A percentile compares a stretch with the other conserved stretches of the same genome.
Evolutionary conservation across 2,113 vertebrate species (phyloP).

Genomic region (Zosterops borbonicus): DNA sequence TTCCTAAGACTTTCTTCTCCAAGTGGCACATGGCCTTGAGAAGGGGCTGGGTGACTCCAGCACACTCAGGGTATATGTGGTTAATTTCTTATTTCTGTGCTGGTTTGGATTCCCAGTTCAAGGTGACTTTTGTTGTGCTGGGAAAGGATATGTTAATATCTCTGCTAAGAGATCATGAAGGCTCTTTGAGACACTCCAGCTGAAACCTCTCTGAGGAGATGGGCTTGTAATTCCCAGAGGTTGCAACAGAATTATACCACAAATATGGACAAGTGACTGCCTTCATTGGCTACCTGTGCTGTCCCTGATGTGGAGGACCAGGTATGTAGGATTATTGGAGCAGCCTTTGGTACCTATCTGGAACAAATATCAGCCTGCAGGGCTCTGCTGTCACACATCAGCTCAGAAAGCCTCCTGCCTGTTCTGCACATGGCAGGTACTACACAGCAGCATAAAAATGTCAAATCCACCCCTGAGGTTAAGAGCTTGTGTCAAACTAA

Average conservation of each 20-base stretch:
- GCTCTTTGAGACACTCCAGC: not conserved
- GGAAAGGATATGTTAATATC: not conserved
- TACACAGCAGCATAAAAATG: not conserved
- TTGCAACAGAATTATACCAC: not conserved
- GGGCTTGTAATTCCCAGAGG: not conserved
- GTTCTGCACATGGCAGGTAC: not conserved
- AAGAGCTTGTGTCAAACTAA: not conserved
- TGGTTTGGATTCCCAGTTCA: not conserved
- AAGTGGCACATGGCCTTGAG: not conserved
- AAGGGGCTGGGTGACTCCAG: not conserved
- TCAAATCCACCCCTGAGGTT: not conserved
- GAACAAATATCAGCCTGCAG: not conserved
- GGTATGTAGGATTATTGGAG: fast-evolving
- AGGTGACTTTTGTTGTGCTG: not conserved
- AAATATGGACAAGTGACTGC: not conserved
- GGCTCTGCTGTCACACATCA: not conserved
- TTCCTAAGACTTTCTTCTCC: not conserved
- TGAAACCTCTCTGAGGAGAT: not conserved
- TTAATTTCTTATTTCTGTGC: not conserved
- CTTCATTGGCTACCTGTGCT: not conserved
- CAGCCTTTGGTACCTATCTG: not conserved
- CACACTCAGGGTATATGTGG: not conserved
- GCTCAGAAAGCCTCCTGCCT: not conserved
- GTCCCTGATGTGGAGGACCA: not conserved
- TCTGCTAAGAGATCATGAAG: not conserved